A percentile compares a stretch with the other conserved stretches of the same genome.
Conservation (phyloP, 2,888 invertebrate genomes). For the Spisula subtruncata region DNA sequence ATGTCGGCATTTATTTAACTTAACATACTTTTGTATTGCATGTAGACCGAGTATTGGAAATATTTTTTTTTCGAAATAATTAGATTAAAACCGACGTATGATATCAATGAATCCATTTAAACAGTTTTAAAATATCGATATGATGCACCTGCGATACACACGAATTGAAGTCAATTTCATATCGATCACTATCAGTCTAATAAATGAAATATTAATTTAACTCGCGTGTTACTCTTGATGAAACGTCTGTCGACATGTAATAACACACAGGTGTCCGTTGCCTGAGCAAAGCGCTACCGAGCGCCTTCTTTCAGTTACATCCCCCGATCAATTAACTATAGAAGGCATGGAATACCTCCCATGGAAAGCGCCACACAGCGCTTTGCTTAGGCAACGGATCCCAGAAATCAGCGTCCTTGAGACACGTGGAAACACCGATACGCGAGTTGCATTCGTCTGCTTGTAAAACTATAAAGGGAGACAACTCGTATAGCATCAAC, state of each 20-base stretch:
- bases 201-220: slow-evolving; percentile 12
- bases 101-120: slow-evolving; percentile 43
- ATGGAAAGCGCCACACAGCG: too few species aligned
- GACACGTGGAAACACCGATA: neutral
- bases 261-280: too few species aligned
- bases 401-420: neutral
- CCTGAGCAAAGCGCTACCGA: too few species aligned
- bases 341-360: too few species aligned
- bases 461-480: neutral
- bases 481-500: neutral
- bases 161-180: neutral
- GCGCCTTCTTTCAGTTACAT: too few species aligned
- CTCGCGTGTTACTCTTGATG: neutral
- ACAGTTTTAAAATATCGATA: slow-evolving; percentile 30
- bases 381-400: too few species aligned
- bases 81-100: slow-evolving; percentile 33
- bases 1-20: slow-evolving; percentile 25
- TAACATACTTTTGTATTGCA: slow-evolving; percentile 34
- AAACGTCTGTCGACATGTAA: neutral
- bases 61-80: slow-evolving; percentile 3
- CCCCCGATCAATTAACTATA: too few species aligned
- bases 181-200: neutral
- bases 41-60: slow-evolving; percentile 25
- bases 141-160: slow-evolving; percentile 26
- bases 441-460: neutral